phyloP scores from a whole-genome alignment of 2,888 invertebrate species.

The Leucophenga maculata region DNA sequence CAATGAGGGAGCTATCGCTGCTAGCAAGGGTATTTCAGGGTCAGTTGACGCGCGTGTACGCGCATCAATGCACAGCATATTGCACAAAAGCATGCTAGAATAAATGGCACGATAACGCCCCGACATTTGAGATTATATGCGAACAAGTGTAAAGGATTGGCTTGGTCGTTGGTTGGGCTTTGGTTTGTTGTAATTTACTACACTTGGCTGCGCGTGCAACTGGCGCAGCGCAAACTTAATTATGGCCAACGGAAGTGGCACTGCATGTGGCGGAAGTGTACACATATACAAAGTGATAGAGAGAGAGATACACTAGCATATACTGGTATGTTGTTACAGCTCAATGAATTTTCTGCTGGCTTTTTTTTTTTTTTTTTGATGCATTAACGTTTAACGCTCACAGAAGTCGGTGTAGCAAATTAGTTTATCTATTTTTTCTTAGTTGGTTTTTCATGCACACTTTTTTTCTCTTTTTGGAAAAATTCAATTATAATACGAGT shows the following conservation, averaged over 20 bases:
- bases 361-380: neutral
- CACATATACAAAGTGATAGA: constrained; percentile 29
- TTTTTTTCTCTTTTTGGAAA: neutral
- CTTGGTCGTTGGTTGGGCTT: no score
- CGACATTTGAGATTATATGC: no score
- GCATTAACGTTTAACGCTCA: no score
- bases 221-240: constrained; percentile 52
- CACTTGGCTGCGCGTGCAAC: constrained; percentile 1
- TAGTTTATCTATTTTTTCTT: neutral
- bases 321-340: neutral
- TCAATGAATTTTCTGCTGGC: neutral
- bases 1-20: no score
- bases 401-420: neutral
- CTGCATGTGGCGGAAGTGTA: constrained; percentile 56
- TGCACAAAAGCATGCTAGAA: no score
- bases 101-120: no score
- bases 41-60: neutral
- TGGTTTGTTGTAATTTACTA: neutral
- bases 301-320: neutral
- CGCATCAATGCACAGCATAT: neutral
- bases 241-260: constrained; percentile 60
- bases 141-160: no score
- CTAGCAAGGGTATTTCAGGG: constrained; percentile 10
- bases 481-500: constrained; percentile 1
- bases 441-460: neutral